A percentile compares a stretch with the other conserved stretches of the same genome.
These are phyloP conservation scores for Zophobas atratus DNA, from an alignment of 1,140 invertebrate genomes.

Conservation along the genomic window DNA sequence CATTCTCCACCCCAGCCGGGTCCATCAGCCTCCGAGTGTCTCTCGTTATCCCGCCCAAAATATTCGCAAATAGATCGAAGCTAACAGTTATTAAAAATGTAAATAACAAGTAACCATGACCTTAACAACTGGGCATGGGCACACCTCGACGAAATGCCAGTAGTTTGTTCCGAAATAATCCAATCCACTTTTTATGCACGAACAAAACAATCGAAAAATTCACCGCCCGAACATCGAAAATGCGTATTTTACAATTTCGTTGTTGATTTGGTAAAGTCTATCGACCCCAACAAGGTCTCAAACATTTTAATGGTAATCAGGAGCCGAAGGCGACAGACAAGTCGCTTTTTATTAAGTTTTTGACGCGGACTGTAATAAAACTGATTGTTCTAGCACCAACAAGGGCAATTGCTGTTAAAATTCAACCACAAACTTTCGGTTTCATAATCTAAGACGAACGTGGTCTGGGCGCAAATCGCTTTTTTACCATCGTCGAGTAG, in stretches of 20 bases:
- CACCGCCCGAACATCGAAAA: background rate
- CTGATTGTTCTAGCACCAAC: constrained; percentile 27
- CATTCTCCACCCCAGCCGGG: background rate
- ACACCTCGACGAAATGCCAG: constrained; percentile 38
- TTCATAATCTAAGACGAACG: constrained; percentile 26
- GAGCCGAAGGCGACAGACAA: constrained; percentile 36
- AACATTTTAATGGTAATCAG: constrained; percentile 8
- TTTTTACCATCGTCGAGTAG: background rate
- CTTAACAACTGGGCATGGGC: constrained; percentile 37
- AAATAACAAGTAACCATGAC: constrained; percentile 33
- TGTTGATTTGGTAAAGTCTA: constrained; percentile 41
- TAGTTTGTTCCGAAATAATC: constrained; percentile 35
- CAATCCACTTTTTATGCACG: constrained; percentile 23
- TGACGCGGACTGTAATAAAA: constrained; percentile 12
- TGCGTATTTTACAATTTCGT: constrained; percentile 27
- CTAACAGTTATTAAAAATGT: constrained; percentile 36
- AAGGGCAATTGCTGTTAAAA: constrained; percentile 18
- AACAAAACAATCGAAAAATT: constrained; percentile 3
- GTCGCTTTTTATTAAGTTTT: constrained; percentile 16
- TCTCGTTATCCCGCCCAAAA: background rate
- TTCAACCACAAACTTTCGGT: constrained; percentile 37
- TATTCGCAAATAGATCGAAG: background rate
- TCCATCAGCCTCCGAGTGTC: background rate
- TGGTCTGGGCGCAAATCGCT: background rate
- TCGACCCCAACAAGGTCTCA: constrained; percentile 29